Percentiles rank a stretch among this genome's conserved stretches.
These are phyloP conservation scores for Bucco capensis DNA, from an alignment of 2,113 vertebrate genomes.

Conservation along the genomic window DNA sequence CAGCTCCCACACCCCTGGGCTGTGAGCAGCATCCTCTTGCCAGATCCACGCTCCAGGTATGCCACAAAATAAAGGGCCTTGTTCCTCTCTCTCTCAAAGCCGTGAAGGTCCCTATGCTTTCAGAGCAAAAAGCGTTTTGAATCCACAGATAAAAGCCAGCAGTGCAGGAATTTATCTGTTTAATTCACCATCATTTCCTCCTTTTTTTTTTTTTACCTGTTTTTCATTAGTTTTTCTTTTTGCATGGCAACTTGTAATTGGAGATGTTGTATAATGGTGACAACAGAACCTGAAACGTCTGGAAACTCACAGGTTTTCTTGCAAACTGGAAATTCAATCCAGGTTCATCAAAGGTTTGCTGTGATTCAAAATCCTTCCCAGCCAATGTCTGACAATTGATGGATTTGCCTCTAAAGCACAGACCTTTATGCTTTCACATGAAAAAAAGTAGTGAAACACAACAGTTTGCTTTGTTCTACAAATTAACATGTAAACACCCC, in stretches of 20 bases:
- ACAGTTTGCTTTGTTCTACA: neutral
- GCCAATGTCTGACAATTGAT: neutral
- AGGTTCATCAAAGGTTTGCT: constrained; percentile 33
- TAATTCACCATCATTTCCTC: neutral
- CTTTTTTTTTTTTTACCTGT: neutral
- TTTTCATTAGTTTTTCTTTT: neutral
- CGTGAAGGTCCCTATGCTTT: accelerated
- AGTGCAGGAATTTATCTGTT: neutral
- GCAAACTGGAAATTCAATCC: constrained; percentile 17
- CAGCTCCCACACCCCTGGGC: neutral
- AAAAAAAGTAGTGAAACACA: neutral
- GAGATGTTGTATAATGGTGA: neutral
- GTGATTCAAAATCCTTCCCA: constrained; percentile 47
- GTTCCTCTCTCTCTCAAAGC: neutral
- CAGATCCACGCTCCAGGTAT: neutral
- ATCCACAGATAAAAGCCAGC: neutral
- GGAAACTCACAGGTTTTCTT: constrained; percentile 42
- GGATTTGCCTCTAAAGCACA: neutral
- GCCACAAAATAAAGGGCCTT: neutral
- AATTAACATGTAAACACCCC: neutral
- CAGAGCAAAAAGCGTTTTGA: neutral
- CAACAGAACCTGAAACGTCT: constrained; percentile 21
- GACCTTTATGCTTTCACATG: neutral
- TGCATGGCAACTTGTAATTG: neutral
- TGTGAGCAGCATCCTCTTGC: neutral